Evolutionary conservation across 2,797 vertebrate genomes (phyloP), one percentile per base, ranked within the genome.

Genomic region (Gambelia wislizenii): DNA sequence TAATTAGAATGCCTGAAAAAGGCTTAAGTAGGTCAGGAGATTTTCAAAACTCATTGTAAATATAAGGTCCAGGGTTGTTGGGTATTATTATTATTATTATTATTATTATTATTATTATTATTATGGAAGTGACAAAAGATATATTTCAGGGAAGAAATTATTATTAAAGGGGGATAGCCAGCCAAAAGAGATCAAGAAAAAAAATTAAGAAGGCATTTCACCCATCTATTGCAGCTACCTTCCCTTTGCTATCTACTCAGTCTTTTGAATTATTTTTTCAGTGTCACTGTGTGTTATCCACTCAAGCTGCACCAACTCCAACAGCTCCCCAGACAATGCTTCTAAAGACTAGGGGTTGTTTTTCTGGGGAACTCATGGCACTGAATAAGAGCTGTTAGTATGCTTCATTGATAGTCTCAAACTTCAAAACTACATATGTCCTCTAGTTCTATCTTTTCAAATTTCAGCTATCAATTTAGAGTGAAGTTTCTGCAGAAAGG

Each of bases 331-430:
- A 74, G 30, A 87, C 90, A 89, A 76, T 77, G 54, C 86, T 89
- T 92, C 78, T 89, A 92, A 89, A 89, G 91, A 91, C 39, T 95
- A 84, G 83, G 81, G 87, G 87, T 91, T n/a, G 88, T 81, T 89
- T 91, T 91, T 80, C 83, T 44, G 87, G 47, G 49, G 89, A 90
- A 84, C 91, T 90, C 77, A 72, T 91, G 83, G 90, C 85, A 89
- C 33, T 16, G 69, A 81, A 74, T 75, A 64, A 74, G 42, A 85
- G 22, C 39, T 25, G 83, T 70, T 74, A 92, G 78, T 0, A 84
- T 8, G 83, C 89, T 93, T 91, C 91, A 54, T 54, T 86, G 44
- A 74, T 42, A 69, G 12, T 56, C 44, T 12, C n/a, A 78, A 67
- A 52, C 56, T 78, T 84, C 86, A 87, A 81, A 59, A 47, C 33